These are phyloP conservation scores for Ceratina australensis DNA, from an alignment of 1,140 invertebrate genomes.

Conservation along the genomic window DNA sequence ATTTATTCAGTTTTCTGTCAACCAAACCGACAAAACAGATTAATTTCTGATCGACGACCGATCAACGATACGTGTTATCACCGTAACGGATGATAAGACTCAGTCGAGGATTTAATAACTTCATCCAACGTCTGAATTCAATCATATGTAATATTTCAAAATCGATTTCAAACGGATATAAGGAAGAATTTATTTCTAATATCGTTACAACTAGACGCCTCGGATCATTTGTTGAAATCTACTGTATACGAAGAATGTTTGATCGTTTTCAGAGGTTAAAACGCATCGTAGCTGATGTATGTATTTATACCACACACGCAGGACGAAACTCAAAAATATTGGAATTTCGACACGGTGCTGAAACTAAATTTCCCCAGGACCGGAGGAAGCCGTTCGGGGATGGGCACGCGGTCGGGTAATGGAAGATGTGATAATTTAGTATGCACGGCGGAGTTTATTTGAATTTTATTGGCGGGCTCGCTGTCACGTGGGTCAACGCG, in stretches of 20 bases:
- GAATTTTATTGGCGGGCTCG: conserved; percentile 79
- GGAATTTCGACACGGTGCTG: conserved; percentile 53
- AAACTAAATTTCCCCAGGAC: conserved; percentile 47
- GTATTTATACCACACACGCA: too few relatives aligned
- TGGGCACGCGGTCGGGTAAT: conserved; percentile 73
- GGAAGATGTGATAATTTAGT: conserved; percentile 80
- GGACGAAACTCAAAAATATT: conserved; percentile 56
- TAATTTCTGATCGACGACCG: conserved; percentile 8
- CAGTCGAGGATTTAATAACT: conserved; percentile 3
- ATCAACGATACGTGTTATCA: conserved; percentile 38
- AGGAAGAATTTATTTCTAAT: too few relatives aligned
- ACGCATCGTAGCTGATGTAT: too few relatives aligned
- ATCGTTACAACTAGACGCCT: too few relatives aligned
- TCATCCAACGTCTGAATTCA: not conserved
- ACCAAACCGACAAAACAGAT: conserved; percentile 29
- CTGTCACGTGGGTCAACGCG: conserved; percentile 71
- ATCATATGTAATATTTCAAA: conserved; percentile 5
- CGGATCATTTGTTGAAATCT: too few relatives aligned
- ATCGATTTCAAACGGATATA: not conserved
- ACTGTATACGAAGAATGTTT: too few relatives aligned
- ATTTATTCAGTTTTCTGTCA: not conserved
- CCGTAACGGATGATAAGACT: not conserved
- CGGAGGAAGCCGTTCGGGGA: conserved; percentile 50
- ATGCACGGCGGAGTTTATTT: conserved; percentile 80
- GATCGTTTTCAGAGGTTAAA: too few relatives aligned